These are phyloP conservation scores for Burhinus bistriatus DNA, from an alignment of 2,113 vertebrate species.

Conservation along the genomic window DNA sequence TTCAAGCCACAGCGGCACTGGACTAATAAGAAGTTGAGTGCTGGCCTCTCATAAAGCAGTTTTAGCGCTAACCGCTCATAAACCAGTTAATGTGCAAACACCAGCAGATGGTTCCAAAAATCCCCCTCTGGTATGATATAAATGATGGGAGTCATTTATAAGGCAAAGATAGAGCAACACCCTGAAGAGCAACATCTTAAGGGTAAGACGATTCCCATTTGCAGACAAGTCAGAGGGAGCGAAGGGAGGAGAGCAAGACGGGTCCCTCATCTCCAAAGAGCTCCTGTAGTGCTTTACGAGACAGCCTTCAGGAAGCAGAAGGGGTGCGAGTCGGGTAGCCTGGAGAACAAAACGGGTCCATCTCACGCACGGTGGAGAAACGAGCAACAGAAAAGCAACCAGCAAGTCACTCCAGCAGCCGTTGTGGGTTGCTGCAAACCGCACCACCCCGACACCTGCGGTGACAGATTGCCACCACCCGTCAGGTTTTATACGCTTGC, in stretches of 20 bases:
- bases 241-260: neutral
- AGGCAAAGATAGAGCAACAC: neutral
- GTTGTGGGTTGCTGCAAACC: neutral
- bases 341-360: neutral
- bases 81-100: constrained; percentile 1
- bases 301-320: neutral
- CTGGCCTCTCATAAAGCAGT: neutral
- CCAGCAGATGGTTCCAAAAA: neutral
- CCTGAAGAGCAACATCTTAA: neutral
- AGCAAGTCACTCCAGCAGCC: neutral
- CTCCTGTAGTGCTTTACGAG: neutral
- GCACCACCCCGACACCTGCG: neutral
- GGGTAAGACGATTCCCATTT: neutral
- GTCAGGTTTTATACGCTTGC: neutral
- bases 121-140: neutral
- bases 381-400: neutral
- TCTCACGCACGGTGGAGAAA: fast-evolving
- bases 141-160: neutral
- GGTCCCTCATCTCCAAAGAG: neutral
- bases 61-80: neutral
- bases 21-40: constrained; percentile 3
- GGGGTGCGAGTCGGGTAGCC: neutral
- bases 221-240: neutral
- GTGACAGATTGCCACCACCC: neutral
- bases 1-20: neutral